These are phyloP conservation scores for Hoplostethus atlanticus DNA, from an alignment of 2,797 vertebrate species.

Conservation along the genomic window DNA sequence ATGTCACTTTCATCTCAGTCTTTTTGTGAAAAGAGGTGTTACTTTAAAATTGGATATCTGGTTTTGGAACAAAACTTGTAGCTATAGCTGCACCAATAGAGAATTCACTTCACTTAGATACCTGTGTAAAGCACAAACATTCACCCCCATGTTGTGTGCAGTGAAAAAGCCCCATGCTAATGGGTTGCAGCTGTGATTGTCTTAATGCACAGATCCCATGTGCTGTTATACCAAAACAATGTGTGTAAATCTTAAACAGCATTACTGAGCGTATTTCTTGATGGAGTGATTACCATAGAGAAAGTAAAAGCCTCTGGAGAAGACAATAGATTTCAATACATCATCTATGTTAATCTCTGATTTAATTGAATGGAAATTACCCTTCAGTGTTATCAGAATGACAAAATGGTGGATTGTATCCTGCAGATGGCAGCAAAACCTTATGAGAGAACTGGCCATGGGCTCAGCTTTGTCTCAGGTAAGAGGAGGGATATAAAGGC, in stretches of 20 bases:
- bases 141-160: background rate
- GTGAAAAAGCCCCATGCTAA: too few species aligned
- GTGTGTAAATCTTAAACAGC: slow-evolving; percentile 16
- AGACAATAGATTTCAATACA: slow-evolving; percentile 42
- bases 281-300: slow-evolving; percentile 40
- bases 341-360: slow-evolving; percentile 49
- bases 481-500: background rate
- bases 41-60: background rate
- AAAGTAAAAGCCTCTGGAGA: slow-evolving; percentile 34
- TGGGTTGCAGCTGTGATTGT: background rate
- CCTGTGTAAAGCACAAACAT: background rate
- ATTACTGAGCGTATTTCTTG: slow-evolving; percentile 14
- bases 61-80: background rate
- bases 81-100: background rate
- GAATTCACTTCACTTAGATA: background rate
- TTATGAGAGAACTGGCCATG: slow-evolving; percentile 11
- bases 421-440: slow-evolving; percentile 78
- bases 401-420: background rate
- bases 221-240: slow-evolving; percentile 9
- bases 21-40: too few species aligned
- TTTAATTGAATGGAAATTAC: slow-evolving; percentile 51
- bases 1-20: too few species aligned
- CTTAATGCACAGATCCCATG: slow-evolving; percentile 9
- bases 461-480: background rate
- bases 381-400: background rate